Conservation (phyloP, 2,797 vertebrate genomes). For the Semaprochilodus insignis region DNA sequence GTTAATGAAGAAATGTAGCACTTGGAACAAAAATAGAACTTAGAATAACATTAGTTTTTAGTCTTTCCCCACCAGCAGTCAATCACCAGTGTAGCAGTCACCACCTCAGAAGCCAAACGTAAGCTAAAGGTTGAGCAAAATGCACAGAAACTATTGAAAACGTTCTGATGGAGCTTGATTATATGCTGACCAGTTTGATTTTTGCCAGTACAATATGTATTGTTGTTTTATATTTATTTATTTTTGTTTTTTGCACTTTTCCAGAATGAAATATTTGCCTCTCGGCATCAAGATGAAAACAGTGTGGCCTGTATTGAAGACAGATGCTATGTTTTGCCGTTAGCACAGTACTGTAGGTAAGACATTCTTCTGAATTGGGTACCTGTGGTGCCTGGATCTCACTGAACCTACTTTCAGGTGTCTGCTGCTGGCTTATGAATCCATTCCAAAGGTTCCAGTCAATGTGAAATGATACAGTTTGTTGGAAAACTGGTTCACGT, state of each 20-base stretch:
- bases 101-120: too few species aligned
- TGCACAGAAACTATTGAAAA: background rate
- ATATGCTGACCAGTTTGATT: background rate
- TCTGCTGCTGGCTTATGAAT: background rate
- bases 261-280: slow-evolving; percentile 99
- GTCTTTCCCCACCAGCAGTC: too few species aligned
- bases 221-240: background rate
- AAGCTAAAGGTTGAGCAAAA: background rate
- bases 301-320: slow-evolving; percentile 99
- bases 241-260: slow-evolving; percentile 57
- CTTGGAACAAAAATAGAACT: background rate
- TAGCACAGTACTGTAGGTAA: slow-evolving; percentile 99
- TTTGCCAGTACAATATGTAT: background rate
- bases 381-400: background rate
- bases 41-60: too few species aligned
- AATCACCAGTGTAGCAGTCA: too few species aligned
- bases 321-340: slow-evolving; percentile 97
- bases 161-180: background rate
- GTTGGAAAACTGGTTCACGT: too few species aligned
- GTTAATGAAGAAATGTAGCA: too few species aligned
- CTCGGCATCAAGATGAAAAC: slow-evolving; percentile 98
- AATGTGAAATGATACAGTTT: too few species aligned
- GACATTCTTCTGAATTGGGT: slow-evolving; percentile 42
- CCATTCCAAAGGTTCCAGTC: too few species aligned
- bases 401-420: background rate